Evolutionary conservation across 2,797 vertebrate species (phyloP).

Genomic region (Phoxinus dragarum): DNA sequence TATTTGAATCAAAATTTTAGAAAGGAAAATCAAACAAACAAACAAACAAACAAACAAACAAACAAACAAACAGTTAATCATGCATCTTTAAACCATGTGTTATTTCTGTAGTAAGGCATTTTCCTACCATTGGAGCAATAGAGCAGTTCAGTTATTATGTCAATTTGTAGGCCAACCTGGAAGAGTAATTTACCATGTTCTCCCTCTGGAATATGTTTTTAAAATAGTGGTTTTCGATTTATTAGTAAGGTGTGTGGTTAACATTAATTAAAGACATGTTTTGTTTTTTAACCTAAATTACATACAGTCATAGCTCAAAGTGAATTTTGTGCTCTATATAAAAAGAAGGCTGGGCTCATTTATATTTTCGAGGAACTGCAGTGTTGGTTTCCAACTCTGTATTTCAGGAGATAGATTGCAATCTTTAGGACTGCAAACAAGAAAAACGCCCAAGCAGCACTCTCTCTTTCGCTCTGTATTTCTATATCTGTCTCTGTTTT

Average conservation of each 20-base stretch:
- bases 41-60: no score
- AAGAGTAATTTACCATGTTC: constrained; percentile 7
- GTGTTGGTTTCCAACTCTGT: neutral
- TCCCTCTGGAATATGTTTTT: constrained; percentile 27
- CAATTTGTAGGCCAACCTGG: constrained; percentile 3
- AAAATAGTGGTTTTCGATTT: constrained; percentile 13
- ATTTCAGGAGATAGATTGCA: constrained; percentile 22
- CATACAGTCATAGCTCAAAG: neutral
- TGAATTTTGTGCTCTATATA: neutral
- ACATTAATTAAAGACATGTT: constrained; percentile 18
- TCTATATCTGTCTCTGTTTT: constrained; percentile 32
- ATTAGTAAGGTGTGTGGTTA: constrained; percentile 2
- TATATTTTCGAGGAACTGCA: neutral
- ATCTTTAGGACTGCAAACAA: constrained; percentile 11
- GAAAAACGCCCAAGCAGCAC: neutral
- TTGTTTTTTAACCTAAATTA: constrained; percentile 14
- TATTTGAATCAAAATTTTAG: neutral
- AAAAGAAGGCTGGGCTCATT: neutral
- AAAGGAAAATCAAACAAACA: neutral
- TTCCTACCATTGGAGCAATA: neutral
- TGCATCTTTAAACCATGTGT: neutral
- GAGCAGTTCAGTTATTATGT: neutral
- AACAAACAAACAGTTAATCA: neutral
- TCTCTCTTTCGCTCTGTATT: constrained; percentile 1
- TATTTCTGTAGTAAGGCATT: constrained; percentile 1